Base-by-base conservation (phyloP, 2,113 vertebrate genomes). In the Turnix velox region DNA sequence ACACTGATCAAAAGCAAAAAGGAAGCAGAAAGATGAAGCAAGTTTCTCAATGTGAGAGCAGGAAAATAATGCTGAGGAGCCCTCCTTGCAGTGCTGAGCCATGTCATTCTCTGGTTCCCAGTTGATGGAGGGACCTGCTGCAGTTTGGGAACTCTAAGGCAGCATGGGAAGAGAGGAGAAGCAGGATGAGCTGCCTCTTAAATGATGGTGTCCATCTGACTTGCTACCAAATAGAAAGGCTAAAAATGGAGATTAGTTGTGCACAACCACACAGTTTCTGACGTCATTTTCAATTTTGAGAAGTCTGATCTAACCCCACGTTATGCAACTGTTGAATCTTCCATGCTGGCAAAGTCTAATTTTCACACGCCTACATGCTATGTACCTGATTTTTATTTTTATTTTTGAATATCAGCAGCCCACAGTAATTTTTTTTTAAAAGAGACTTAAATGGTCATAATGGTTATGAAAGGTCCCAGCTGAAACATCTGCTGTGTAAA, bases 331-430 rank as follows among this genome's bases (percentile, higher is more conserved):
- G 61, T 86, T 93, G 94, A 68, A 75, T 94, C 87, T 93, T 91
- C 69, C 74, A 75, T 2, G 6, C 35, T 92, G 81, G 87, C 35
- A 68, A 82, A 87, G 63, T 75, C 94, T 94, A 72, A 93, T 93
- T 87, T 92, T 93, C 92, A 96, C 92, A 96, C 71, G 37, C 95
- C 95, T 89, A 89, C 96, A 25, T 54, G 39, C 49, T 82, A 69
- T 66, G 92, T 95, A 96, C 94, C 95, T 96, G 95, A 93, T 90
- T 90, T 92, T 94, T 35, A 88, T 78, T 92, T 95, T 84, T 57
- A 81, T 79, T 95, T 95, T 96, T 39, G 87, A 92, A 66, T 76
- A 88, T 72, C 89, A 73, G 82, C 66, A 85, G 54, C 91, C 81
- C 79, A 73, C 79, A 79, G 2, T 16, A 68, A 4, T 12, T 76